Evolutionary conservation across 2,113 vertebrate species (phyloP), one percentile per base, ranked within the genome.

Genomic region (Microtus richardsoni): DNA sequence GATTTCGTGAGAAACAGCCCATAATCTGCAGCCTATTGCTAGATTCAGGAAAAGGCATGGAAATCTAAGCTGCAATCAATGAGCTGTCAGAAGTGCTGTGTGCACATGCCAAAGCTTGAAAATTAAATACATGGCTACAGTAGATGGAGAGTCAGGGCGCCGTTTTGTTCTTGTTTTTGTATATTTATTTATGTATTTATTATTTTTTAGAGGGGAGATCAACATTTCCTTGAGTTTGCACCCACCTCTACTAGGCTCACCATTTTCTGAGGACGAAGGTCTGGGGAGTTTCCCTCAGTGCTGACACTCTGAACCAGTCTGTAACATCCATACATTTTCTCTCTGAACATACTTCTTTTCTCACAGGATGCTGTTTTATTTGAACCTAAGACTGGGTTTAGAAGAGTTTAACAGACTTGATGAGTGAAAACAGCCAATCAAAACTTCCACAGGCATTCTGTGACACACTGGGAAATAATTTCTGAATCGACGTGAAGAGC

Each of bases 91-190:
- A 49, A 75, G 21, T 39, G 28, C 6, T 13, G 2, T 41, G 80
- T 83, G 9, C 73, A 13, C 68, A 64, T 4, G 10, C 22, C 39
- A 5, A 75, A 64, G 5, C 83, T 36, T 68, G 7, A 77, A n/a
- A 78, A 44, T 26, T 36, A 83, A 74, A 71, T 14, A 5, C 33
- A 19, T 36, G 21, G 22, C 17, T 52, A 28, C 66, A 73, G 64
- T 1, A 70, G 17, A 14, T n/a, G 24, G 14, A 5, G 16, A n/a
- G 7, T 49, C 47, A 36, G 54, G 14, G 4, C 1, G 13, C 4
- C 6, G 8, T 49, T 30, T n/a, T 1, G 4, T 26, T 12, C 2
- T 24, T 26, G 1, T 78, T 19, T 3, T 19, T 73, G 36, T 54
- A 54, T 54, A 17, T 73, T 39, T 73, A n/a, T 39, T 39, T 39